Conservation (phyloP, 2,888 invertebrate genomes). For the Apamea anceps region DNA sequence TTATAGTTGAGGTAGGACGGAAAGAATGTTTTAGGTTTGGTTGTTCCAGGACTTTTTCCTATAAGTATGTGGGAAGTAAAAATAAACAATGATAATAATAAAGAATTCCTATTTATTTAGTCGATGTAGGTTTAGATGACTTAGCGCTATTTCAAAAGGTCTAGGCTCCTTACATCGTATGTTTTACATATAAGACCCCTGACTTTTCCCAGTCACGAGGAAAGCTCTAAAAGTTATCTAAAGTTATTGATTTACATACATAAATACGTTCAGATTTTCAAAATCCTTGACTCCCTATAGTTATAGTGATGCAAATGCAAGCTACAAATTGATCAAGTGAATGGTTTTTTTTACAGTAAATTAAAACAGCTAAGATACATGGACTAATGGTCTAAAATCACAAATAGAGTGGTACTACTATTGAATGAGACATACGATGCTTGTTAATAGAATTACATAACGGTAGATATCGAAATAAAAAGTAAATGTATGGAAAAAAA, state of each 20-base stretch:
- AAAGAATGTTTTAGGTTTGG: slow-evolving; percentile 6
- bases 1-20: background rate
- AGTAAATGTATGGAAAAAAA: background rate
- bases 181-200: slow-evolving; percentile 5
- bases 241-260: slow-evolving; percentile 10
- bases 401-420: background rate
- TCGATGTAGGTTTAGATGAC: slow-evolving; percentile 23
- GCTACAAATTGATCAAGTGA: slow-evolving; percentile 11
- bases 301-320: slow-evolving; percentile 16
- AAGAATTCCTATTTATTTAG: slow-evolving; percentile 37
- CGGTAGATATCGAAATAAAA: background rate
- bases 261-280: slow-evolving; percentile 5
- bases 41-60: background rate
- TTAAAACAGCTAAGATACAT: background rate
- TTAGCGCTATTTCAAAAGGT: slow-evolving; percentile 13
- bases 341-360: slow-evolving; percentile 7
- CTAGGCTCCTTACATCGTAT: slow-evolving; percentile 1
- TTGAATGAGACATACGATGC: background rate
- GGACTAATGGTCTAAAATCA: background rate
- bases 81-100: slow-evolving; percentile 15
- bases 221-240: slow-evolving; percentile 15
- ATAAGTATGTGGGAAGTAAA: slow-evolving; percentile 11
- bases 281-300: slow-evolving; percentile 15
- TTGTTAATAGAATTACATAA: background rate
- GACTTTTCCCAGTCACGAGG: slow-evolving; percentile 19